Evolutionary conservation across 2,888 invertebrate genomes (phyloP).

Genomic region (Morpho helenor): DNA sequence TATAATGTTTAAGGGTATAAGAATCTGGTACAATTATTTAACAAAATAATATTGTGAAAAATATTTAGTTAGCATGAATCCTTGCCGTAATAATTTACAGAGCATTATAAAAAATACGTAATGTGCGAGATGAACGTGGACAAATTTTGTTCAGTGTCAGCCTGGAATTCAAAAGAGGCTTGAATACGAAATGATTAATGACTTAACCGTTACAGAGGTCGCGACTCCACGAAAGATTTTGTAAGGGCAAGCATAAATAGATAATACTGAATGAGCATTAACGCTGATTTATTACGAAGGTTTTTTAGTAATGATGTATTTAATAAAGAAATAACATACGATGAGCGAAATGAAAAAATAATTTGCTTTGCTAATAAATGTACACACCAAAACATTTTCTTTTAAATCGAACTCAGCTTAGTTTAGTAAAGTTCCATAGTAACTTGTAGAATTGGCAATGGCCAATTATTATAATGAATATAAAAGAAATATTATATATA

Average conservation of each 20-base stretch:
- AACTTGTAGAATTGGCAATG: no score
- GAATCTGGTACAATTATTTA: no score
- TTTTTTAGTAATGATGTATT: neutral
- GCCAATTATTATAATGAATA: no score
- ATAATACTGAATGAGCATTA: neutral
- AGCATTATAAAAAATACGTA: constrained; percentile 30
- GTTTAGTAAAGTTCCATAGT: no score
- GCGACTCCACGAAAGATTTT: constrained; percentile 44
- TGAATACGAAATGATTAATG: constrained; percentile 55
- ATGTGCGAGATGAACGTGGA: constrained; percentile 45
- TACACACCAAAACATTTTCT: no score
- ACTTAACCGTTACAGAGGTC: constrained; percentile 45
- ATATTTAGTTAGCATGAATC: neutral
- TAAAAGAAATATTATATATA: no score
- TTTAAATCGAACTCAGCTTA: no score
- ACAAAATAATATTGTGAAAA: neutral
- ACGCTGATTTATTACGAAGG: neutral
- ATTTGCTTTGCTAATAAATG: neutral
- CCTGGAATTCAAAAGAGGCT: constrained; percentile 33
- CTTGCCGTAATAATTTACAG: constrained; percentile 20
- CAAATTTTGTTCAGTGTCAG: constrained; percentile 40
- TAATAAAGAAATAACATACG: neutral
- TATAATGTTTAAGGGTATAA: no score
- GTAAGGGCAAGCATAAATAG: constrained; percentile 29
- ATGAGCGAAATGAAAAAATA: neutral